These are phyloP conservation scores for Cettia cetti DNA, from an alignment of 2,113 vertebrate genomes.

Conservation along the genomic window DNA sequence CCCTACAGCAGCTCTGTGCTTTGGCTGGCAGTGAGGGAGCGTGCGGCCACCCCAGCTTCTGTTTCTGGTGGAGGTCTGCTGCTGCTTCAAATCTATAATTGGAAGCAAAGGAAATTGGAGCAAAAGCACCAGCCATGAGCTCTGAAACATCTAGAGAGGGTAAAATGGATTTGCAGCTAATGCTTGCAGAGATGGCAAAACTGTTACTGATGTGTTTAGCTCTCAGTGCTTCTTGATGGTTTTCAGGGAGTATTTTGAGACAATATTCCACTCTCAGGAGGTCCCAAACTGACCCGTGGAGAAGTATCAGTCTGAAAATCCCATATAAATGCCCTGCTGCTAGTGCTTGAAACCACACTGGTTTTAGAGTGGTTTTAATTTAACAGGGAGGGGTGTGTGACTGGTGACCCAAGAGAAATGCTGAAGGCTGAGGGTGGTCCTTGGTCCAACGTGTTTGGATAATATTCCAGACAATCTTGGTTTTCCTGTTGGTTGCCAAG, in stretches of 20 bases:
- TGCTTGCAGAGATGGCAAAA: neutral
- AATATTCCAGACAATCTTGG: neutral
- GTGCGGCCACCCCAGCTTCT: neutral
- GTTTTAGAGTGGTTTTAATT: constrained; percentile 37
- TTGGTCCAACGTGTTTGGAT: neutral
- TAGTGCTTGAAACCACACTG: neutral
- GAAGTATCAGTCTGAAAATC: neutral
- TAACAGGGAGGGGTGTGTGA: neutral
- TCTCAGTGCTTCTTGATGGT: neutral
- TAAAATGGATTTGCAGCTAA: neutral
- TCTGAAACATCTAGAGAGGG: neutral
- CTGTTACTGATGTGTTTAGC: neutral
- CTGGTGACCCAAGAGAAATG: neutral
- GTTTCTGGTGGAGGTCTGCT: neutral
- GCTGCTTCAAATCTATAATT: neutral
- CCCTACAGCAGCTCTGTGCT: neutral
- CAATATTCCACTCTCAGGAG: neutral
- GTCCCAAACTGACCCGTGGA: neutral
- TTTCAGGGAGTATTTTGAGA: constrained; percentile 21
- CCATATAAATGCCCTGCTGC: constrained; percentile 2
- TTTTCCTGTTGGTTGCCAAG: neutral
- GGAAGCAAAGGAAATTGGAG: neutral
- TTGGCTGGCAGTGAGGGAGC: neutral
- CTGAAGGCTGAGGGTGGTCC: constrained; percentile 33
- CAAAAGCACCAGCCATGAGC: neutral